phyloP scores from a whole-genome alignment of 2,797 vertebrate species.

The Enoplosus armatus region DNA sequence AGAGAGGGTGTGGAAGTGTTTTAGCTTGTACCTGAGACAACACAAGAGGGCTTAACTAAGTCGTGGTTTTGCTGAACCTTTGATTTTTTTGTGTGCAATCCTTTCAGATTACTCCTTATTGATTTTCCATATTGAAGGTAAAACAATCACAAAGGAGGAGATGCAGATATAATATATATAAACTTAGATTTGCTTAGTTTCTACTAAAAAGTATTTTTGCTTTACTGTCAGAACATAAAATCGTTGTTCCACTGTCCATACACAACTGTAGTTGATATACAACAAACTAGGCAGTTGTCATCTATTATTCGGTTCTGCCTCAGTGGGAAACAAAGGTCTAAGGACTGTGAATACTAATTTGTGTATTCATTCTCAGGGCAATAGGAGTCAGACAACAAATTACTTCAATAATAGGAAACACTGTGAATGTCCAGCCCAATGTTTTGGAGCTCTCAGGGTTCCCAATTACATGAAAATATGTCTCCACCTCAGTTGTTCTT shows the following conservation, averaged over 20 bases:
- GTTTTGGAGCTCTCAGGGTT: neutral
- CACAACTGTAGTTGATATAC: neutral
- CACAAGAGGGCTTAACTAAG: no score
- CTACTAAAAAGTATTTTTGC: neutral
- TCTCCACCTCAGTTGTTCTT: neutral
- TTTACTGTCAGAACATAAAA: neutral
- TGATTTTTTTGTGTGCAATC: neutral
- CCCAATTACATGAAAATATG: conserved; percentile 21
- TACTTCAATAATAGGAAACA: neutral
- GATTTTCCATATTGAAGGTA: neutral
- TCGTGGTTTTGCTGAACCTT: neutral
- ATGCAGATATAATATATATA: no score
- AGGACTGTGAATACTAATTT: neutral
- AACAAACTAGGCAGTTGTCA: neutral
- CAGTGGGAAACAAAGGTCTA: neutral
- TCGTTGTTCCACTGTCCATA: neutral
- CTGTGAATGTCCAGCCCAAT: neutral
- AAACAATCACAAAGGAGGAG: conserved; percentile 8
- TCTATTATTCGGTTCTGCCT: neutral
- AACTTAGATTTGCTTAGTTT: neutral
- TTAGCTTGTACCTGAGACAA: neutral
- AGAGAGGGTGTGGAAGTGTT: neutral
- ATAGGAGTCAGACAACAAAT: neutral
- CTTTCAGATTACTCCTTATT: neutral
- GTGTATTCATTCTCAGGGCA: neutral